phyloP scores from a whole-genome alignment of 2,113 vertebrate species.

The Cheirogaleus medius region DNA sequence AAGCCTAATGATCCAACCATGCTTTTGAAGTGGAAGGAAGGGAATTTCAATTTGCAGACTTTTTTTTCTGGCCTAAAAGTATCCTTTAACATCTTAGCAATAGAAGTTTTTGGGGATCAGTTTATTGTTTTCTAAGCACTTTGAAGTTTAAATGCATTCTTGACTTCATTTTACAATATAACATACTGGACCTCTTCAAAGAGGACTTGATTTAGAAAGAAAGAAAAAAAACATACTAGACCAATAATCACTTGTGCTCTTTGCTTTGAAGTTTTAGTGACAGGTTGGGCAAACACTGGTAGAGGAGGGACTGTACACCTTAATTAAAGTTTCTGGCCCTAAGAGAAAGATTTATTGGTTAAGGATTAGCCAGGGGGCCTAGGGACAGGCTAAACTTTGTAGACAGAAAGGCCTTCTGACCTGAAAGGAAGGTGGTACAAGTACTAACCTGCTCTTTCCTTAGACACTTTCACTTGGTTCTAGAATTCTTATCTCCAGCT shows the following conservation, averaged over 20 bases:
- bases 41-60: background rate
- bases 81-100: background rate
- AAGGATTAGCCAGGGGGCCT: background rate
- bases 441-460: background rate
- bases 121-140: background rate
- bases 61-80: background rate
- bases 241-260: conserved; percentile 45
- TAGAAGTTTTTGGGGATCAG: background rate
- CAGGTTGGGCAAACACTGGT: conserved; percentile 1
- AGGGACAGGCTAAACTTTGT: background rate
- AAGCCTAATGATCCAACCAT: background rate
- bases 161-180: conserved; percentile 3
- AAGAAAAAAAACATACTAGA: background rate
- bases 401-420: background rate
- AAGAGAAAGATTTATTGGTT: background rate
- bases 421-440: background rate
- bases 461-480: background rate
- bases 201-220: too few relatives aligned
- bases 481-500: background rate
- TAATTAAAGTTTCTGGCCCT: conserved; percentile 40
- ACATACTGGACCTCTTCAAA: background rate
- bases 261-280: conserved; percentile 63
- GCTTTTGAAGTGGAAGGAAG: background rate
- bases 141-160: conserved; percentile 45
- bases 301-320: background rate